Base-by-base conservation (phyloP, 1,140 invertebrate species). In the Apis dorsata region DNA sequence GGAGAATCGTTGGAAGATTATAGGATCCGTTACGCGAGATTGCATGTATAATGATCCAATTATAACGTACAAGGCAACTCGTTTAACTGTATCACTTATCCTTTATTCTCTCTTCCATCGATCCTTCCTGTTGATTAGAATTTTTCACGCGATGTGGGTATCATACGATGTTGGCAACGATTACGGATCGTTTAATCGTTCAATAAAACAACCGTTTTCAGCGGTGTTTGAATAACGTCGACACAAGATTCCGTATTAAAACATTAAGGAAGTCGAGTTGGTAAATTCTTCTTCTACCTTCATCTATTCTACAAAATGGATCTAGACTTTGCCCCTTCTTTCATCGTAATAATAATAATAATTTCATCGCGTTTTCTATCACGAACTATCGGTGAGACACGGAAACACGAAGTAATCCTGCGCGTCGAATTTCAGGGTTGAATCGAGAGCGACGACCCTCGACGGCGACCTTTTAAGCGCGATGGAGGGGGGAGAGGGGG, bases 381-480 rank as follows among this genome's bases (percentile, higher is more conserved):
- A 34, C 28, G 28, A 2, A 24, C 24, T n/a, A 24, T 44, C 24
- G 60, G 5, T 24, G 28, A 59, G 51, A 66, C 44, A 57, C 49
- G 60, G 51, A 62, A 81, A 86, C 60, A 57, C 28, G 28, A 34
- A 34, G 28, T 34, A 34, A 34, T 34, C 28, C 28, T 2, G 28
- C 28, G 2, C 62, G 57, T 59, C 72, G 60, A 87, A 76, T 86
- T 76, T 76, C 71, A 60, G 34, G 81, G 76, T 44, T 76, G 62
- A 66, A 75, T 44, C 79, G 28, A 51, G 81, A 81, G 78, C 81
- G 77, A 81, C 73, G 69, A 84, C 74, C 81, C 85, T 74, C 85
- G 85, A 65, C 78, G 85, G 44, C 78, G 78, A 85, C 85, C 82
- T 88, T 85, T 86, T 79, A 71, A 81, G 74, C 85, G 34, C 59